Conservation (phyloP, 1,140 invertebrate species). For the Schmidtea mediterranea region DNA sequence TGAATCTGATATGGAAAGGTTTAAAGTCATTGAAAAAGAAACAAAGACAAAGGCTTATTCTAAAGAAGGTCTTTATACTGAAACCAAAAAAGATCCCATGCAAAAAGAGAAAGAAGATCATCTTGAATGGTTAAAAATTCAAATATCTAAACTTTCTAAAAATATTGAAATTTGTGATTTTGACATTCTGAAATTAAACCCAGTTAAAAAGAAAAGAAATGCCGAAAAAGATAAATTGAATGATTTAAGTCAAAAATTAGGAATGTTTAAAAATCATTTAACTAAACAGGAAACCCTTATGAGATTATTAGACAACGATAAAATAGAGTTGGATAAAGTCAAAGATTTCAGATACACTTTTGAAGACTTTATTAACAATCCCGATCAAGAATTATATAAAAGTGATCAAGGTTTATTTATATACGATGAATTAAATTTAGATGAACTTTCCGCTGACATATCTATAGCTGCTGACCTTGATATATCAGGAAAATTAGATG, state of each 20-base stretch:
- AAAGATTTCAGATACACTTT: slow-evolving; percentile 8
- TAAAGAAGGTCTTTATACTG: slow-evolving; percentile 88
- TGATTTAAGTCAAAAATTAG: slow-evolving; percentile 36
- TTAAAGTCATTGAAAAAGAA: slow-evolving; percentile 60
- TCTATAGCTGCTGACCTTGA: no score
- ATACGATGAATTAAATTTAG: slow-evolving; percentile 2
- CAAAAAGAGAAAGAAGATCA: slow-evolving; percentile 87
- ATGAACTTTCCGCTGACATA: not conserved
- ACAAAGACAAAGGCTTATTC: slow-evolving; percentile 99
- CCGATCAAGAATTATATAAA: not conserved
- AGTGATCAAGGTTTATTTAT: not conserved
- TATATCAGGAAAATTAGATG: no score
- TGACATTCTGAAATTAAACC: slow-evolving; percentile 75
- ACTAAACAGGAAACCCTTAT: slow-evolving; percentile 81
- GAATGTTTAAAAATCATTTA: slow-evolving; percentile 83
- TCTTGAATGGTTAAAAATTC: slow-evolving; percentile 50
- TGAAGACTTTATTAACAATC: not conserved
- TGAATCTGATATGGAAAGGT: slow-evolving; percentile 31
- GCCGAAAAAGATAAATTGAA: slow-evolving; percentile 77
- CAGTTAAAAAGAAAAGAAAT: slow-evolving; percentile 59
- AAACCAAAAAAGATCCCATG: slow-evolving; percentile 85
- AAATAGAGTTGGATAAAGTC: slow-evolving; percentile 71
- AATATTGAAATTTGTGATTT: slow-evolving; percentile 85
- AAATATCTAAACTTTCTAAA: slow-evolving; percentile 32
- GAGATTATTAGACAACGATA: slow-evolving; percentile 89